Base-by-base conservation (phyloP, 2,113 vertebrate genomes). In the Herpetotheres cachinnans region DNA sequence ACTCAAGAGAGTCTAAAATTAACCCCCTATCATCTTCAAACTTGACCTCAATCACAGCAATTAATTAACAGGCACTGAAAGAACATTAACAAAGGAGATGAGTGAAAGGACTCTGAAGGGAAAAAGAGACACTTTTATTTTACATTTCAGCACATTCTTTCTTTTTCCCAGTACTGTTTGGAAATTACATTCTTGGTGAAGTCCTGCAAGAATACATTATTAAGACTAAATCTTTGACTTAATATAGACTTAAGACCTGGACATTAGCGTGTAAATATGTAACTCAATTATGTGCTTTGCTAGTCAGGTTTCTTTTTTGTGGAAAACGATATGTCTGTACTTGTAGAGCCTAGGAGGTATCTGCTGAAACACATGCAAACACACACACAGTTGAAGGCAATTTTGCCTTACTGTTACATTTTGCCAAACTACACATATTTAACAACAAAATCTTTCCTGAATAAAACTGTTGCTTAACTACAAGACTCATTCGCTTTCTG, bases 51-150 rank as follows among this genome's bases (percentile, higher is more conserved):
- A 97, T 97, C 95, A 90, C 47, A 93, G 93, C 89, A 97, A 96
- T 97, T 97, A 97, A 97, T 97, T 97, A 97, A 91, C 93, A 96
- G 92, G 17, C 90, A 56, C 46, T 72, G 81, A 79, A 96, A 97
- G 90, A 95, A 81, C 66, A 86, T 90, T 71, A 92, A 88, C 81
- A 70, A 91, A 97, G 70, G 46, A 95, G 36, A 74, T 32, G 77
- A 94, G 85, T 61, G 54, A 90, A 90, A 90, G 47, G 55, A 87
- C 55, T 89, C 74, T n/a, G 24, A 87, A 58, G 36, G 46, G 71
- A 95, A 30, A 38, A 90, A 54, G 69, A 91, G 34, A 22, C 20
- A 19, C 22, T 83, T 76, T 26, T 85, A 34, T 84, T 94, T 82
- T 65, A 63, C 20, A 12, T 70, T 95, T 76, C 55, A 55, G 46